Evolutionary conservation across 2,888 invertebrate genomes (phyloP), one percentile per base, ranked within the genome.

Genomic region (Cephus sareptanus): DNA sequence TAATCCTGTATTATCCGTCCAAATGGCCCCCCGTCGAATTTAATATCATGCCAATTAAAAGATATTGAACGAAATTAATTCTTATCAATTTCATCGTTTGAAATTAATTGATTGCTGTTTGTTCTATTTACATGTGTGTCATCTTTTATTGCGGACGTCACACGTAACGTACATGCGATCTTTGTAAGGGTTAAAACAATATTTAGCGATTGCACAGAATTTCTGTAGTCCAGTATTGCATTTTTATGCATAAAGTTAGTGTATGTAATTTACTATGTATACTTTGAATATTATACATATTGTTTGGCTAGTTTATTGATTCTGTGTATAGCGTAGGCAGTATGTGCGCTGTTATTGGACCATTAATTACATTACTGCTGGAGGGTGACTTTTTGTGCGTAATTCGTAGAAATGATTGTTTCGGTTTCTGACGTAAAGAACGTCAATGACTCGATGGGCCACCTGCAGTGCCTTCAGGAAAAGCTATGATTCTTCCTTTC

Each of bases 41-140:
- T 83, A 81, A 82, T 84, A 80, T 77, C 69, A 76, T 76, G 78
- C 79, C 84, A 84, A 85, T 85, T 82, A 84, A 81, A 79, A 70
- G 80, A 81, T 81, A 85, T 85, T 85, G 84, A 81, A 83, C 79
- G 81, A 81, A 84, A 85, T 85, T 85, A 83, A 85, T 84, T 84
- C 83, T 79, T 81, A 82, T 80, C 80, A 79, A 76, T 81, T 33
- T 56, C 56, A 23, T 56, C 56, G 56, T 56, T 56, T 56, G 56
- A 56, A 56, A 56, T 56, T 56, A 15, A 56, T 56, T 56, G 56
- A 56, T 56, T 56, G 56, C 56, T 56, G 56, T 23, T 56, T 56
- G 56, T 56, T 56, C 56, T 56, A 56, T 56, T 56, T 56, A 56
- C 56, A 56, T 56, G 56, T 56, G 56, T 56, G 56, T 6, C 56